Evolutionary conservation across 2,797 vertebrate species (phyloP).

Genomic region (Pantherophis alleghaniensis): DNA sequence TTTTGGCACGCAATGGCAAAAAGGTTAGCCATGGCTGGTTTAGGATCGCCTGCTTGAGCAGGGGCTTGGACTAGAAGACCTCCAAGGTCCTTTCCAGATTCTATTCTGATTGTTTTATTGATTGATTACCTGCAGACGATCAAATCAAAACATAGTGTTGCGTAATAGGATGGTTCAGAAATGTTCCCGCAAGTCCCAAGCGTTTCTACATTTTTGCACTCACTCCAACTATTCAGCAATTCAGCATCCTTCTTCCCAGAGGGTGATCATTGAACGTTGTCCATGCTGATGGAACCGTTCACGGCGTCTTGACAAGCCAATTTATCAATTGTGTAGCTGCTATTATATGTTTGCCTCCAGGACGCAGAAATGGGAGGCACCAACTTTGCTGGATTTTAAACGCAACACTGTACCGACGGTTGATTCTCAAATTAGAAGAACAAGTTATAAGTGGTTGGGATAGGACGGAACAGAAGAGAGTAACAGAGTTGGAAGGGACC

Average conservation of each 20-base stretch:
- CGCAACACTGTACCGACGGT: neutral
- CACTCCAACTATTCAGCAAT: neutral
- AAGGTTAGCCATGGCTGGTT: too few species aligned
- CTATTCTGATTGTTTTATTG: neutral
- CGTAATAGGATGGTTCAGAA: neutral
- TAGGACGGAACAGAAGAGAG: neutral
- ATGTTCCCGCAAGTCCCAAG: neutral
- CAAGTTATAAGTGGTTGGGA: neutral
- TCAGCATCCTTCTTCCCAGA: neutral
- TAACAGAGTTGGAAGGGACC: too few species aligned
- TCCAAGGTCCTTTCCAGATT: neutral
- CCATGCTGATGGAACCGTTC: conserved; percentile 14
- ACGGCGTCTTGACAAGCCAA: neutral
- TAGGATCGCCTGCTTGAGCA: neutral
- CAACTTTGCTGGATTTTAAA: neutral
- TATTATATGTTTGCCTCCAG: neutral
- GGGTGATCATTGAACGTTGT: neutral
- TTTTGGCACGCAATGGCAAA: too few species aligned
- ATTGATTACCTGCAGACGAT: neutral
- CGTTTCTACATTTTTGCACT: neutral
- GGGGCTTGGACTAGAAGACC: neutral
- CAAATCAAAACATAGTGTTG: neutral
- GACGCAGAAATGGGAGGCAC: neutral
- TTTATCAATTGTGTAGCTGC: neutral
- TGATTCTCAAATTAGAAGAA: neutral